phyloP scores from a whole-genome alignment of 2,113 vertebrate species.

The Otus sunia region DNA sequence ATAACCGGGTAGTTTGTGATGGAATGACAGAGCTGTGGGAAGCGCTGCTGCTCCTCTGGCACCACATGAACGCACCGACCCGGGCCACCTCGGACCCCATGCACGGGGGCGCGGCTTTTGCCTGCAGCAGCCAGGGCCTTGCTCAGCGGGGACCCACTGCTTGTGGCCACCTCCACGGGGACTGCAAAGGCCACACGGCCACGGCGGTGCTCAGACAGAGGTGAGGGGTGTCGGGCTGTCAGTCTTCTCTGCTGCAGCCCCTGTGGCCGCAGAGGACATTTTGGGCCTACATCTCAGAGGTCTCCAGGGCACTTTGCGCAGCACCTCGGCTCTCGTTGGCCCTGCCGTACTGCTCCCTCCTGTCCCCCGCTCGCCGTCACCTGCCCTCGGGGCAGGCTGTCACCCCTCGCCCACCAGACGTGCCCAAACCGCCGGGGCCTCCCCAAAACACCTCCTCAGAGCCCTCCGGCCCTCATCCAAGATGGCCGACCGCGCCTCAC shows the following conservation, averaged over 20 bases:
- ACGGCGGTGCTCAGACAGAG: fast-evolving
- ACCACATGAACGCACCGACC: fast-evolving
- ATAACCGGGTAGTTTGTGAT: fast-evolving
- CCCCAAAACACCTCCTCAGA: fast-evolving
- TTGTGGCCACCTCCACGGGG: background rate
- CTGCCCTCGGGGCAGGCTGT: background rate
- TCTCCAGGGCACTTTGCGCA: fast-evolving
- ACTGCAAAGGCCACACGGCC: fast-evolving
- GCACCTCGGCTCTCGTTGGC: background rate
- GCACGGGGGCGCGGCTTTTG: fast-evolving
- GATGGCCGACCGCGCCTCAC: background rate
- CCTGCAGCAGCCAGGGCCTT: background rate
- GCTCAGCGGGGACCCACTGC: fast-evolving
- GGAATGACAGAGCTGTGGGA: fast-evolving
- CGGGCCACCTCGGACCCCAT: fast-evolving
- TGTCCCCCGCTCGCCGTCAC: too few species aligned
- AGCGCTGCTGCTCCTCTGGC: fast-evolving
- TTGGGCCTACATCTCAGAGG: background rate
- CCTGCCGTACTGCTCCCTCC: background rate
- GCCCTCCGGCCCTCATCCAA: background rate
- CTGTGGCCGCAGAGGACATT: fast-evolving
- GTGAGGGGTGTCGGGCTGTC: fast-evolving
- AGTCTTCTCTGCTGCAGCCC: background rate
- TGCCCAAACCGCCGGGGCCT: fast-evolving
- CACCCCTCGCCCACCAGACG: background rate